Percentiles rank a stretch among this genome's conserved stretches.
Evolutionary conservation across 2,113 vertebrate genomes (phyloP).

Genomic region (Orcinus orca): DNA sequence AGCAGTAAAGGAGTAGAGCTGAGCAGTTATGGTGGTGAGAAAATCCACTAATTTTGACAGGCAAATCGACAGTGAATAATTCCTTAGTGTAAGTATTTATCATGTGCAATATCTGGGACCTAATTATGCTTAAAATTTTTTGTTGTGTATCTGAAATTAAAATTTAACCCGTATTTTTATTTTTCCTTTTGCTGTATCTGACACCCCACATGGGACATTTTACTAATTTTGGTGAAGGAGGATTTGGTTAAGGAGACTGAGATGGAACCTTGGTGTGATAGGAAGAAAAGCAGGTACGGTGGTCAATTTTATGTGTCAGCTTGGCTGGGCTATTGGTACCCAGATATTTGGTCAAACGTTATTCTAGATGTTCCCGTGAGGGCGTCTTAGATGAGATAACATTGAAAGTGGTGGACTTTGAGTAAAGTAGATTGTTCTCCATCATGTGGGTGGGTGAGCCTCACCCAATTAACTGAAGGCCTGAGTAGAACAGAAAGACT

Average conservation of each 20-base stretch:
- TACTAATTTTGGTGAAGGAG: neutral
- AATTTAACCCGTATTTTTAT: neutral
- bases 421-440: neutral
- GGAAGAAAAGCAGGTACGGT: neutral
- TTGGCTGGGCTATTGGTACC: neutral
- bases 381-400: no score
- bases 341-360: neutral
- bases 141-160: neutral
- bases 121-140: neutral
- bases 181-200: neutral
- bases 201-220: neutral
- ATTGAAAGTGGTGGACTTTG: neutral
- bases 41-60: neutral
- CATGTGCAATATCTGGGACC: neutral
- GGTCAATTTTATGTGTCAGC: neutral
- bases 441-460: no score
- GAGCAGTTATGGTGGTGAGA: no score
- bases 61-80: neutral
- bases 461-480: neutral
- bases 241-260: neutral
- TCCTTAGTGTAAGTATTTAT: neutral
- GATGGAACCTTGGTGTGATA: neutral
- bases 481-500: neutral
- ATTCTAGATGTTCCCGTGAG: no score
- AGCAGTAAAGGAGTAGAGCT: fast-evolving